Evolutionary conservation across 2,888 invertebrate genomes (phyloP).

Genomic region (Habrosyne pyritoides): DNA sequence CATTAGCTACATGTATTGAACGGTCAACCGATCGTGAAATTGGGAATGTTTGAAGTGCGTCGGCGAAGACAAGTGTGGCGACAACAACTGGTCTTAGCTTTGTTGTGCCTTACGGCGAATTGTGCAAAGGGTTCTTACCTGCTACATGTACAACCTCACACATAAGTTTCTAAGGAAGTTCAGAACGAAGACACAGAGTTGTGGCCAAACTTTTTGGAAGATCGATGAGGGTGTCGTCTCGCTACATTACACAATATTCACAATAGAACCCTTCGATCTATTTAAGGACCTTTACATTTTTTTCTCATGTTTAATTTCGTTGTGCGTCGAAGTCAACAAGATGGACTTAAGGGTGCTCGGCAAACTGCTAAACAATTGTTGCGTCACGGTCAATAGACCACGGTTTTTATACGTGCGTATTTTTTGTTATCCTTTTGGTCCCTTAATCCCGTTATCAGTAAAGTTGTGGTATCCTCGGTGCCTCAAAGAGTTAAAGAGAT

Average conservation of each 20-base stretch:
- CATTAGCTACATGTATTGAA: constrained; percentile 75
- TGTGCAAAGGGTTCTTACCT: constrained; percentile 83
- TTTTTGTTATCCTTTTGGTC: constrained; percentile 41
- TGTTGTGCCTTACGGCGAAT: constrained; percentile 70
- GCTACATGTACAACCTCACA: constrained; percentile 47
- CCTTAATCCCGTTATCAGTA: constrained; percentile 58
- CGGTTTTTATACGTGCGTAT: constrained; percentile 61
- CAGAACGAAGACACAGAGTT: constrained; percentile 24
- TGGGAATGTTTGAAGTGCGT: constrained; percentile 67
- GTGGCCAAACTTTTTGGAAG: constrained; percentile 48
- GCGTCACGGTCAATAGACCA: constrained; percentile 80
- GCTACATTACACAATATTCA: constrained; percentile 81
- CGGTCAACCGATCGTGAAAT: constrained; percentile 76
- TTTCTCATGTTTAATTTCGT: constrained; percentile 69
- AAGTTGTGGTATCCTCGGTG: constrained; percentile 56
- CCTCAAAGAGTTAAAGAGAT: constrained; percentile 21
- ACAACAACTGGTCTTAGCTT: constrained; percentile 61
- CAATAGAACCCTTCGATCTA: constrained; percentile 76
- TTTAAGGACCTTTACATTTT: constrained; percentile 69
- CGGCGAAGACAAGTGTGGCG: constrained; percentile 72
- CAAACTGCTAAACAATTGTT: constrained; percentile 81
- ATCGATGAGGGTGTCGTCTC: constrained; percentile 65
- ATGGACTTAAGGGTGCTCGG: constrained; percentile 73
- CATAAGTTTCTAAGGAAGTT: constrained; percentile 36
- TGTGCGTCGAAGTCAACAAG: constrained; percentile 76